Base-by-base conservation (phyloP, 2,888 invertebrate species). In the Cotesia congregata region DNA sequence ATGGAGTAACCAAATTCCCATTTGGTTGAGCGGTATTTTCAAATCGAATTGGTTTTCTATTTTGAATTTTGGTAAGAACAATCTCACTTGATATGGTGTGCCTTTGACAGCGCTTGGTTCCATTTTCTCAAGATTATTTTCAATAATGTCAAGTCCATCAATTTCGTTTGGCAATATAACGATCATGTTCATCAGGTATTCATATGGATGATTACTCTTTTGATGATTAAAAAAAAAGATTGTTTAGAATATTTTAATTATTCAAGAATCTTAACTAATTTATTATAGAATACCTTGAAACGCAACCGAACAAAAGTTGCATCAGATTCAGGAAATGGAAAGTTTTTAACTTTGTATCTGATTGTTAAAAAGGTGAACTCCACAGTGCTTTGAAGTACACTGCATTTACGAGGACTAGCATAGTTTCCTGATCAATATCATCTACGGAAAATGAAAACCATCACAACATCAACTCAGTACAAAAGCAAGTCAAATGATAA, bases 301-400 rank as follows among this genome's bases (percentile, higher is more conserved):
- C 94, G 93, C 86, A 97, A 83, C 86, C 94, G 93, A 70, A 97
- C 86, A 5, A 94, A 91, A 80, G 91, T 91, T 1, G 93, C 93
- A 72, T 93, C 92, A 80, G 91, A 89, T 80, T 91, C 90, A 1
- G 90, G 12, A 93, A 78, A 83, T 93, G 91, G 90, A 98, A 98
- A 1, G 92, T 91, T 73, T 90, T 91, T 1, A 68, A 64, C 5
- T 74, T n/a, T 4, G 81, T 81, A 1, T 72, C 39, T 9, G 5
- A 41, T 64, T 20, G 5, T 38, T 93, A 86, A 85, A 97, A 98
- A 82, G 93, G 91, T 41, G 91, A 87, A 65, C 90, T 88, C 96
- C 97, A 97, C 59, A 92, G 91, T 1, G 94, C 95, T 91, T 96
- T 96, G 90, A 97, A 97, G 87, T 96, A 96, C n/a, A 97, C 92